These are phyloP conservation scores for Calonectris borealis DNA, from an alignment of 2,113 vertebrate genomes.

Conservation along the genomic window DNA sequence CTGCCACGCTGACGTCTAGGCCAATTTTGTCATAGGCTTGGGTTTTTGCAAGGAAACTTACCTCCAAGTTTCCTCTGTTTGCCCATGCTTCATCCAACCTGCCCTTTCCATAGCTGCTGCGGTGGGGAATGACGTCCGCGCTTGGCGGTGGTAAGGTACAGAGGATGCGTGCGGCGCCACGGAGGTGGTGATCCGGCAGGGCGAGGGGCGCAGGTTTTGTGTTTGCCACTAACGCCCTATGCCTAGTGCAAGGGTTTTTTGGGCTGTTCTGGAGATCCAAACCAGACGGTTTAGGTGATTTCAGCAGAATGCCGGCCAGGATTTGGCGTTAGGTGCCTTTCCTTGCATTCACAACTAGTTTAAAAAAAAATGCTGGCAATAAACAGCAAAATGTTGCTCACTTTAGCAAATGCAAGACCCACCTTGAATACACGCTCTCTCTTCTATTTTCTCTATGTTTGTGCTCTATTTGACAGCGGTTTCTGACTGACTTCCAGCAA, in stretches of 20 bases:
- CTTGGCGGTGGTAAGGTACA: not conserved
- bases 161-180: fast-evolving
- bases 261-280: not conserved
- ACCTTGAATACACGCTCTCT: not conserved
- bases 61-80: not conserved
- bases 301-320: not conserved
- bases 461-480: not conserved
- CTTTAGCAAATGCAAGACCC: not conserved
- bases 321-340: not conserved
- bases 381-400: not conserved
- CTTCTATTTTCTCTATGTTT: not conserved
- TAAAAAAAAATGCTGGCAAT: not conserved
- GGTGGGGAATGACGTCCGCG: not conserved
- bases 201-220: not conserved
- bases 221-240: not conserved
- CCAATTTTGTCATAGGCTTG: not conserved
- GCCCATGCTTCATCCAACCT: not conserved
- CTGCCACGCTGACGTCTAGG: fast-evolving
- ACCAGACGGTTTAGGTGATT: not conserved
- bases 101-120: not conserved
- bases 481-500: constrained; percentile 29
- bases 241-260: not conserved
- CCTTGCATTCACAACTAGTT: not conserved
- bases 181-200: not conserved
- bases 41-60: not conserved